Conservation (phyloP, 2,888 invertebrate species). For the Anoncus sp. region DNA sequence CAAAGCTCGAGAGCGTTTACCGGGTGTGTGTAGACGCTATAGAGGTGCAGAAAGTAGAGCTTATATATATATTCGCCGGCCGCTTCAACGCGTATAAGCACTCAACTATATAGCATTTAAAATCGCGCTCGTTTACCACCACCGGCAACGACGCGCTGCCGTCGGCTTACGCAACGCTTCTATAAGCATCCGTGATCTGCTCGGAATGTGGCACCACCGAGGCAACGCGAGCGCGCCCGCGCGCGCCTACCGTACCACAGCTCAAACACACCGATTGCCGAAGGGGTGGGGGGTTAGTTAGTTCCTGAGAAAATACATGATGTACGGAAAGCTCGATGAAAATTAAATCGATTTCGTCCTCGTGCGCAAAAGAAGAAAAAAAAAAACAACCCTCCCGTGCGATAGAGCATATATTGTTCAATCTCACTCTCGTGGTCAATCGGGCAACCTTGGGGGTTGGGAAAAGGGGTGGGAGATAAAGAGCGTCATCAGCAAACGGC, state of each 20-base stretch:
- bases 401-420: not conserved
- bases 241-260: too few relatives aligned
- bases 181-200: constrained; percentile 82
- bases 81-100: constrained; percentile 37
- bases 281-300: constrained; percentile 49
- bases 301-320: constrained; percentile 33
- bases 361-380: not conserved
- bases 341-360: constrained; percentile 16
- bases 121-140: constrained; percentile 60
- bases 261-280: not conserved
- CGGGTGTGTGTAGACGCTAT: constrained; percentile 20
- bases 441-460: constrained; percentile 9
- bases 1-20: constrained; percentile 35
- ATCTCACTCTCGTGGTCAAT: constrained; percentile 27
- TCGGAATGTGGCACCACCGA: constrained; percentile 77
- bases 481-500: constrained; percentile 53
- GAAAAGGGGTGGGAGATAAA: too few relatives aligned
- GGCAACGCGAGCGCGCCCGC: constrained; percentile 37
- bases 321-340: constrained; percentile 50
- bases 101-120: constrained; percentile 34
- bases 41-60: constrained; percentile 26
- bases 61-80: constrained; percentile 30
- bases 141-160: constrained; percentile 61
- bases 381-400: constrained; percentile 4
- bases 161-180: constrained; percentile 82